phyloP scores from a whole-genome alignment of 1,140 invertebrate genomes.

The Teleopsis dalmanni region DNA sequence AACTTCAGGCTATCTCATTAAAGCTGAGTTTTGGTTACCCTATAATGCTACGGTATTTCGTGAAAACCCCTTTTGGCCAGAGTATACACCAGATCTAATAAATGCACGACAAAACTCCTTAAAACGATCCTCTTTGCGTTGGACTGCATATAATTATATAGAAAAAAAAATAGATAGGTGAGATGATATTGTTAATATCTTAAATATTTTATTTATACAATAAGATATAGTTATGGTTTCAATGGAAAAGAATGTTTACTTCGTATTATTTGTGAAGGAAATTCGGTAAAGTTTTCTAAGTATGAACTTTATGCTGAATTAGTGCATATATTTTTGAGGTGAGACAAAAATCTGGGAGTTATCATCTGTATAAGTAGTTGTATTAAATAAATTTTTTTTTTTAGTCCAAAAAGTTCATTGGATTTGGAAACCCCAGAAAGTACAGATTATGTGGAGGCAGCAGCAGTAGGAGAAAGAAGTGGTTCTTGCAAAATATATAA shows the following conservation, averaged over 20 bases:
- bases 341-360: neutral
- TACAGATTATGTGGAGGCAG: conserved; percentile 16
- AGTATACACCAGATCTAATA: conserved; percentile 15
- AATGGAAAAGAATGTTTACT: conserved; percentile 25
- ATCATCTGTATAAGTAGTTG: neutral
- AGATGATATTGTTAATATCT: neutral
- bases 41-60: conserved; percentile 24
- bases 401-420: conserved; percentile 10
- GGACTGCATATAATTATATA: conserved; percentile 24
- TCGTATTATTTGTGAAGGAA: conserved; percentile 25
- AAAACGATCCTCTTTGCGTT: conserved; percentile 16
- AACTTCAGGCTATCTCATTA: conserved; percentile 26
- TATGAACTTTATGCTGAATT: conserved; percentile 19
- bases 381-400: neutral
- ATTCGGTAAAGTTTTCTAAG: conserved; percentile 16
- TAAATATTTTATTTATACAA: neutral
- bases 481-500: conserved; percentile 18
- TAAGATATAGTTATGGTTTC: conserved; percentile 19
- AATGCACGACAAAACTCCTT: neutral
- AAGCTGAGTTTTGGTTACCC: conserved; percentile 26
- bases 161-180: conserved; percentile 24
- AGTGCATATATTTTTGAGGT: conserved; percentile 24
- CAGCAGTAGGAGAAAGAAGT: conserved; percentile 6
- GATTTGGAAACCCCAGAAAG: conserved; percentile 7
- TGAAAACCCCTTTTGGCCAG: conserved; percentile 26